Evolutionary conservation across 2,113 vertebrate species (phyloP).

Genomic region (Procavia capensis): DNA sequence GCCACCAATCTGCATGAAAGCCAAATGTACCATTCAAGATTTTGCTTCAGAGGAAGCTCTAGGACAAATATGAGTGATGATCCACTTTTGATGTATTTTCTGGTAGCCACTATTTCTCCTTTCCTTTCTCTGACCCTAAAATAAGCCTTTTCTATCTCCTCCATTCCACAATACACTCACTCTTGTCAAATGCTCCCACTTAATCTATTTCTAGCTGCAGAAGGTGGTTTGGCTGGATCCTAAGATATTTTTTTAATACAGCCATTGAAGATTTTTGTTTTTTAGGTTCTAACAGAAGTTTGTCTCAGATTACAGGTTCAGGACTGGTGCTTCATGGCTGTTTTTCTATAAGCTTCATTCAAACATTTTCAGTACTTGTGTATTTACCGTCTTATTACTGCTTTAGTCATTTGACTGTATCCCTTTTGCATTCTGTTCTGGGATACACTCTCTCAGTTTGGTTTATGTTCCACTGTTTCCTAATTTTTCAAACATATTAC

Average conservation of each 20-base stretch:
- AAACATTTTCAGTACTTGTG: not conserved
- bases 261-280: too few relatives aligned
- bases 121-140: too few relatives aligned
- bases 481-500: not conserved
- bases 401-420: not conserved
- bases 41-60: slow-evolving; percentile 37
- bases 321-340: not conserved
- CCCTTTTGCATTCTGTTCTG: not conserved
- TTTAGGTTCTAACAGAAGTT: not conserved
- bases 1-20: slow-evolving; percentile 57
- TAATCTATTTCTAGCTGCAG: not conserved
- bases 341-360: not conserved
- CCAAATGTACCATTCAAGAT: slow-evolving; percentile 32
- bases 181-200: not conserved
- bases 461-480: not conserved
- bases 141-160: not conserved
- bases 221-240: not conserved
- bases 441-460: not conserved
- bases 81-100: not conserved
- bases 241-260: not conserved
- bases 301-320: not conserved
- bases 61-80: not conserved
- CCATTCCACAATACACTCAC: not conserved
- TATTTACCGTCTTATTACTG: not conserved
- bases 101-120: not conserved